These are phyloP conservation scores for Aldrovandia affinis DNA, from an alignment of 2,797 vertebrate species.

Conservation along the genomic window DNA sequence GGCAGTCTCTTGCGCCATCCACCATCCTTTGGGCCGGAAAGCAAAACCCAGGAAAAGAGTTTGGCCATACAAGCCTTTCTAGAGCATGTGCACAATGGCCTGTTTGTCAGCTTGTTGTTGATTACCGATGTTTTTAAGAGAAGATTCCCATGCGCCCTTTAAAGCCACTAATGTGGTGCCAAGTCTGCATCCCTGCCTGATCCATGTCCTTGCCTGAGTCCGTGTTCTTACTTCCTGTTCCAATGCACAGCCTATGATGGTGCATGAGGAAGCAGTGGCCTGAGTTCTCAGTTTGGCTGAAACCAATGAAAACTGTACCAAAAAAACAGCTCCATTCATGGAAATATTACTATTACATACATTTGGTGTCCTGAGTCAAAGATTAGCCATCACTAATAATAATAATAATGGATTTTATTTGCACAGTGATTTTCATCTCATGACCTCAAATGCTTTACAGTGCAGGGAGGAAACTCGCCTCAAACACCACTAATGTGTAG, in stretches of 20 bases:
- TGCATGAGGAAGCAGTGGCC: neutral
- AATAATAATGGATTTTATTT: no score
- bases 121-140: neutral
- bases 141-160: neutral
- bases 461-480: no score
- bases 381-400: neutral
- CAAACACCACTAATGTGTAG: no score
- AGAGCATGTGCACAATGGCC: neutral
- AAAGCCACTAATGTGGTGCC: neutral
- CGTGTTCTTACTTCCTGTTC: neutral
- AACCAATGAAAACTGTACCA: neutral
- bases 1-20: neutral
- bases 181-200: no score
- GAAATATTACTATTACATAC: no score
- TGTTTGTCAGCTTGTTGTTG: neutral
- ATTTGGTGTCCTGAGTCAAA: no score
- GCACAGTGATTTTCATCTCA: no score
- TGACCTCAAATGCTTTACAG: no score
- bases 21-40: neutral
- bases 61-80: neutral
- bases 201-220: no score
- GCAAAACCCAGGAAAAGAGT: neutral
- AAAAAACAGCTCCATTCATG: neutral
- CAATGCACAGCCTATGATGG: neutral
- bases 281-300: neutral